Evolutionary conservation across 1,140 invertebrate species (phyloP).

Genomic region (Zaprionus ghesquierei): DNA sequence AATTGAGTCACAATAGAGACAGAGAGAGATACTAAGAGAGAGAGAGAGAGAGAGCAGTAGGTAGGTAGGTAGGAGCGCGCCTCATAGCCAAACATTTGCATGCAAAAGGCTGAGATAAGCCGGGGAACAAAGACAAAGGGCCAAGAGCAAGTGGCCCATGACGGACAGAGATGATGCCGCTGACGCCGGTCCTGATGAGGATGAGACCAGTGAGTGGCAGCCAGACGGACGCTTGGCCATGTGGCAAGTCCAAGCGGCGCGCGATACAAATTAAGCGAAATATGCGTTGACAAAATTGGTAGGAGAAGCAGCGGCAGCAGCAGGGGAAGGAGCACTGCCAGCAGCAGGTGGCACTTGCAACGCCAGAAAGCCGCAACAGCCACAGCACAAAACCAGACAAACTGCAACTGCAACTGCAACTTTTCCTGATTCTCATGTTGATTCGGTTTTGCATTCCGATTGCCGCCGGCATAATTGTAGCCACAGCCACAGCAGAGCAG

Average conservation of each 20-base stretch:
- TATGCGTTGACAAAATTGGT: not conserved
- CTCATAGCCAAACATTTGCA: slow-evolving; percentile 38
- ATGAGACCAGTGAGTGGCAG: slow-evolving; percentile 4
- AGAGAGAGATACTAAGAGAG: not conserved
- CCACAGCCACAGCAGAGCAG: not conserved
- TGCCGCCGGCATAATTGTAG: slow-evolving; percentile 25
- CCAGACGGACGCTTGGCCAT: slow-evolving; percentile 23
- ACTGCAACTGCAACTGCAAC: not conserved
- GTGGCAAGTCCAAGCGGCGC: not conserved
- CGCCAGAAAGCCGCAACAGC: slow-evolving; percentile 18
- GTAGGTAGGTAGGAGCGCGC: slow-evolving; percentile 3
- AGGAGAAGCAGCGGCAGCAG: not conserved
- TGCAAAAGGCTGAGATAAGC: slow-evolving; percentile 35
- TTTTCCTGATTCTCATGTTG: not conserved
- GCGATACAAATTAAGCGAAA: slow-evolving; percentile 22
- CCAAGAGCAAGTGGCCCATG: slow-evolving; percentile 23
- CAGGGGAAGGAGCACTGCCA: no score
- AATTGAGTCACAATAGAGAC: slow-evolving; percentile 33
- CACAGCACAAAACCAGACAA: slow-evolving; percentile 18
- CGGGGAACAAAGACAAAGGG: slow-evolving; percentile 34
- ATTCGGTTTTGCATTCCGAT: slow-evolving; percentile 16
- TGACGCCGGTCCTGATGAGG: slow-evolving; percentile 7
- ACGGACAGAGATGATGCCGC: slow-evolving; percentile 10
- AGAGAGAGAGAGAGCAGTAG: not conserved
- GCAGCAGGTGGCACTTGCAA: slow-evolving; percentile 1